Conservation (phyloP, 2,113 vertebrate genomes). For the Aptenodytes patagonicus region DNA sequence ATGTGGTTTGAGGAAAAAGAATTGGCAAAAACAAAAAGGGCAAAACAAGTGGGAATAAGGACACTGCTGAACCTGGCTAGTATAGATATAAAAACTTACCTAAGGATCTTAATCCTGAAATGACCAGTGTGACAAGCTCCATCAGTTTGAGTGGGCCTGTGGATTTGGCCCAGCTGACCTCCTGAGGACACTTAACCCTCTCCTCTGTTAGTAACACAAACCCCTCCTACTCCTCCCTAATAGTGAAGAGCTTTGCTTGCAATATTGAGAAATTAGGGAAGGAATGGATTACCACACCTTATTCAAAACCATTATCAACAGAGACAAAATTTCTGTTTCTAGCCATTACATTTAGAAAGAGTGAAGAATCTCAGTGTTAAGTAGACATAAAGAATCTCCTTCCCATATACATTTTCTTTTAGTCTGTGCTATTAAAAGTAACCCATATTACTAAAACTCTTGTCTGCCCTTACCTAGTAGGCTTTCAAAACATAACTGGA, state of each 20-base stretch:
- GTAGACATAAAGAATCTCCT: background rate
- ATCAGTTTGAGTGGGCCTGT: background rate
- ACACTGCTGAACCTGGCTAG: fast-evolving
- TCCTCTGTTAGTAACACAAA: background rate
- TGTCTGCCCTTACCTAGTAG: background rate
- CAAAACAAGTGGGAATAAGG: background rate
- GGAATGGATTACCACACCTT: background rate
- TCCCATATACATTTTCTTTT: background rate
- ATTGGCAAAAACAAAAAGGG: background rate
- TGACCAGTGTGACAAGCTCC: background rate
- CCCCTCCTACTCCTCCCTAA: fast-evolving
- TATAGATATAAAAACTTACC: background rate
- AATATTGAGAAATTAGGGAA: background rate
- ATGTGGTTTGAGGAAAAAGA: background rate
- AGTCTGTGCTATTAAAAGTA: background rate
- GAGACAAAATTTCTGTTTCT: background rate
- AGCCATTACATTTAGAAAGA: background rate
- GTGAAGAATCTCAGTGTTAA: background rate
- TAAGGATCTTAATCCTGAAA: background rate
- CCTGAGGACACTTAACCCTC: background rate
- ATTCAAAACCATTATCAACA: background rate
- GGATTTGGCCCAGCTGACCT: background rate
- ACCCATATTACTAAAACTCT: background rate
- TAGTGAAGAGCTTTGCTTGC: background rate
- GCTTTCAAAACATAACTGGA: background rate